These are phyloP conservation scores for Nephrotoma flavescens DNA, from an alignment of 2,888 invertebrate genomes.

Conservation along the genomic window DNA sequence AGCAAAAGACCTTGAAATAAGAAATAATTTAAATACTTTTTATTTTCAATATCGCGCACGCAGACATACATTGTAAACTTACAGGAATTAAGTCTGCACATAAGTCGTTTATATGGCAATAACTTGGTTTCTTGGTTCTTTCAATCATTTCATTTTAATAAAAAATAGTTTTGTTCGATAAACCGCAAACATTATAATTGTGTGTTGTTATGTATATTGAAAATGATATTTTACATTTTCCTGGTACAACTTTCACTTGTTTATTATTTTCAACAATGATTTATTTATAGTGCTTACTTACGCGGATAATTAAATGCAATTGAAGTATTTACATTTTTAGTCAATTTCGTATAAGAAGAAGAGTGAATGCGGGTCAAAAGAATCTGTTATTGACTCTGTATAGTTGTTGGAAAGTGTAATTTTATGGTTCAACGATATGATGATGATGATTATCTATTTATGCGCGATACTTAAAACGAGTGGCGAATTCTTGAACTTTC, in stretches of 20 bases:
- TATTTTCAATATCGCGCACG: background rate
- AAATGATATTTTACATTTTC: background rate
- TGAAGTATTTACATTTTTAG: background rate
- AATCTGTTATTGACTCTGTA: background rate
- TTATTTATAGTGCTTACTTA: background rate
- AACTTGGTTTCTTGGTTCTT: background rate
- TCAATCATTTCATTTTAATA: background rate
- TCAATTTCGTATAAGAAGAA: background rate
- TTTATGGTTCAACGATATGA: background rate
- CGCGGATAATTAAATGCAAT: background rate
- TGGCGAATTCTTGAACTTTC: background rate
- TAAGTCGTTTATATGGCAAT: background rate
- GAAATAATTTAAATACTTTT: background rate
- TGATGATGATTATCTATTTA: background rate
- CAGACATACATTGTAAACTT: background rate
- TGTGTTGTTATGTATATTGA: background rate
- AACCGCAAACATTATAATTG: background rate
- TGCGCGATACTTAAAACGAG: background rate
- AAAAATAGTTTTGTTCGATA: background rate
- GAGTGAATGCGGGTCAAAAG: background rate
- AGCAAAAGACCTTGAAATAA: background rate
- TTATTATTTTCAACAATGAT: background rate
- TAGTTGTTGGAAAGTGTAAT: background rate
- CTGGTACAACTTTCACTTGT: background rate
- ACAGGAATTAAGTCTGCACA: background rate